Conservation (phyloP, 2,113 vertebrate genomes). For the Nycticryphes semicollaris region DNA sequence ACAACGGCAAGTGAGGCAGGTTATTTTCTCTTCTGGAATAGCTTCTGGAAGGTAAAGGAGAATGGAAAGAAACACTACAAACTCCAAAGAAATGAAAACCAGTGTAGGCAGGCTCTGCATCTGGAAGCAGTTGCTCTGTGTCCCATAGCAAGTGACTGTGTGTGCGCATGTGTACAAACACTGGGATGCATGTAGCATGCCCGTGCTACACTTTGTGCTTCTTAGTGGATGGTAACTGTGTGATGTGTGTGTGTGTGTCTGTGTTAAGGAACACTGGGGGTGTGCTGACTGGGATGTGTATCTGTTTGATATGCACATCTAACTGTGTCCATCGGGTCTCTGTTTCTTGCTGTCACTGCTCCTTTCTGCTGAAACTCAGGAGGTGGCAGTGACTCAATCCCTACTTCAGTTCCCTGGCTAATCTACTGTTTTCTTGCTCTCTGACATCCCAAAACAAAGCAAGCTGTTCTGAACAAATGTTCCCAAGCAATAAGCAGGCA, state of each 20-base stretch:
- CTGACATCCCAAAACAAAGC: neutral
- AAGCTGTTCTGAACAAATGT: accelerated
- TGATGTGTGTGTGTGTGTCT: accelerated
- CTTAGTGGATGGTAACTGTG: neutral
- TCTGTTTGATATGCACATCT: neutral
- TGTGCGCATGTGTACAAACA: neutral
- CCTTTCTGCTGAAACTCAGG: neutral
- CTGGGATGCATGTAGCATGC: accelerated
- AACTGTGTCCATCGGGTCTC: accelerated
- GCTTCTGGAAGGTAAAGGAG: neutral
- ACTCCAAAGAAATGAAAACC: neutral
- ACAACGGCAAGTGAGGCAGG: neutral
- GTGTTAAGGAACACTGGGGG: accelerated
- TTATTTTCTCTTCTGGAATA: neutral
- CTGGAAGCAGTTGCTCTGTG: neutral
- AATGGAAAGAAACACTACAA: neutral
- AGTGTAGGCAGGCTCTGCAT: neutral
- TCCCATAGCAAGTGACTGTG: neutral
- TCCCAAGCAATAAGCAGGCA: neutral
- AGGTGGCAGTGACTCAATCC: neutral
- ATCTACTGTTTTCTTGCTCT: neutral
- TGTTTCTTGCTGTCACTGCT: neutral
- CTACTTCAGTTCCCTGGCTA: neutral
- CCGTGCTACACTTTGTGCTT: neutral
- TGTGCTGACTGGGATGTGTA: neutral